Evolutionary conservation across 2,888 invertebrate genomes (phyloP), one percentile per base, ranked within the genome.

Genomic region (Leptinotarsa peninsularis): DNA sequence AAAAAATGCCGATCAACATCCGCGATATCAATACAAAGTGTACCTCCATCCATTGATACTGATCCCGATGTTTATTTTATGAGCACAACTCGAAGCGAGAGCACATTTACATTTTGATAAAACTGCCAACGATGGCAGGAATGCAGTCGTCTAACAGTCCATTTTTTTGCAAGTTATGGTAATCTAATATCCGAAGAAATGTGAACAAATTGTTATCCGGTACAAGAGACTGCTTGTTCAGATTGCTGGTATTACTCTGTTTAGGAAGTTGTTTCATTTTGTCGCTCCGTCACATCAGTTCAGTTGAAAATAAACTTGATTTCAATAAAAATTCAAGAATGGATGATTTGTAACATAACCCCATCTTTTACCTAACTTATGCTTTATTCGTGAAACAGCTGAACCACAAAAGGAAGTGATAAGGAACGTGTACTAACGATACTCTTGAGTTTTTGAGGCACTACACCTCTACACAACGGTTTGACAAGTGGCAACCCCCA

Each of bases 201-300:
- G 69, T n/a, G 54, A 69, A 56, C 69, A 56, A 69, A 69, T 69
- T 69, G 33, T 69, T 69, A 69, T 69, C 69, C 54, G 69, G 69
- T 69, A 63, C 43, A 63, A 63, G 33, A 63, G 63, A 43, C 63
- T 63, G 63, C 63, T 63, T 63, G 63, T 63, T 63, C 33, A 63
- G 63, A 63, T 63, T n/a, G 10, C 5, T 63, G 63, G 43, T 43
- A 63, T 63, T 63, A 63, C 63, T 13, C 4, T 63, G 63, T 43
- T 63, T 63, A 63, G n/a, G 63, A 43, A 63, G 63, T 33, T 33
- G 43, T 63, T 63, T 63, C 4, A 4, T 63, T 63, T 63, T 63
- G 33, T 63, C 63, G 33, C 63, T 60, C 49, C 60, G 60, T 71
- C 43, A 58, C 18, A 49, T n/a, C n/a, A 27, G n/a, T 15, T 63